Percentiles rank a stretch among this genome's conserved stretches.
These are phyloP conservation scores for Hypotaenidia okinawae DNA, from an alignment of 2,797 vertebrate genomes.

Conservation along the genomic window DNA sequence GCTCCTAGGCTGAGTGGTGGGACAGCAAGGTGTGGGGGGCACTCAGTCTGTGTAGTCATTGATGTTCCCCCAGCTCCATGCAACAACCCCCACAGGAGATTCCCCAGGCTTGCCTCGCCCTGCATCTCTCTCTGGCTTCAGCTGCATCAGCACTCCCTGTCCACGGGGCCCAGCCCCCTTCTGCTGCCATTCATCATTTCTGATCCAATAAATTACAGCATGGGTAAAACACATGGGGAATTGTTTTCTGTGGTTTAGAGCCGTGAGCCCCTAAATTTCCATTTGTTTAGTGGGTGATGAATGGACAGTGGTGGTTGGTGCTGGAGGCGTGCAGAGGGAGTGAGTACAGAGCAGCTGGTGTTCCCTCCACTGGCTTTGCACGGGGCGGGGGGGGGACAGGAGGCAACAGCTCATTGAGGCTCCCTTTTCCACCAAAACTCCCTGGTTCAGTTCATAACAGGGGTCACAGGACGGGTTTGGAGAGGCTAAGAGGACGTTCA, in stretches of 20 bases:
- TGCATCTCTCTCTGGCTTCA: background rate
- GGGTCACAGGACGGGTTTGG: background rate
- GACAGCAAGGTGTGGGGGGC: background rate
- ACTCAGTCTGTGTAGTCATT: background rate
- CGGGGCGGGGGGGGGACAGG: background rate
- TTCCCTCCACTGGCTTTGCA: background rate
- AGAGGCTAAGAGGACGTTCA: background rate
- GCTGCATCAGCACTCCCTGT: background rate
- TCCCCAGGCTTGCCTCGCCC: background rate
- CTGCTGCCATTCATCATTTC: conserved; percentile 58
- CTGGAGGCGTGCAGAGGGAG: background rate
- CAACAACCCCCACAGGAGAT: background rate
- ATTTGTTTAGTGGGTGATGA: conserved; percentile 66
- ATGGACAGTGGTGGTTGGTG: background rate
- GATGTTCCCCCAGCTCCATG: background rate
- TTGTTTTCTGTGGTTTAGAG: conserved; percentile 67
- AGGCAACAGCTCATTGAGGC: background rate
- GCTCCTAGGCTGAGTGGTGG: background rate
- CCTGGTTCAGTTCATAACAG: background rate
- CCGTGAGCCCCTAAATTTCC: conserved; percentile 55
- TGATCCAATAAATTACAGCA: conserved; percentile 61
- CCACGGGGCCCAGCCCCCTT: background rate
- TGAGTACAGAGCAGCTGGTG: too few species aligned
- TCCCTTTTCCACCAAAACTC: background rate
- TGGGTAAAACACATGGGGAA: conserved; percentile 58